Base-by-base conservation (phyloP, 1,140 invertebrate species). In the Diorhabda elongata region DNA sequence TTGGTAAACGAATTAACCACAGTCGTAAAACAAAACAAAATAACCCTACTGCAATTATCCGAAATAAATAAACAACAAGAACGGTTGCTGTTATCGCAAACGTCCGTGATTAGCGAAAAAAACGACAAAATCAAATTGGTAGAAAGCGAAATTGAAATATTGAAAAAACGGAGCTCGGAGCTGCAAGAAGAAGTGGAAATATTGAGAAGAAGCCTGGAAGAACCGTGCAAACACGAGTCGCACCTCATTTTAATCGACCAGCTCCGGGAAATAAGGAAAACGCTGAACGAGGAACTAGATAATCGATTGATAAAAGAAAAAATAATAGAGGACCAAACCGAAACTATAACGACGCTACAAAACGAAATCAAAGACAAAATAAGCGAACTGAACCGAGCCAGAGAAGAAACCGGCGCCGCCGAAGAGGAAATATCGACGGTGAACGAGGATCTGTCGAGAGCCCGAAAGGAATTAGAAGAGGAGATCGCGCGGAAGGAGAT, bases 241-340 rank as follows among this genome's bases (percentile, higher is more conserved):
- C 69, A 69, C 44, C n/a, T 73, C 5, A 61, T 58, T 11, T 64
- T 73, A 6, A 69, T 64, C 1, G 64, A 59, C 45, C 64, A 73
- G 60, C 60, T 73, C 44, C 44, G 66, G n/a, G 58, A 70, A 66
- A 59, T 74, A 42, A 58, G 75, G 61, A 69, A 67, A 44, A 67
- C 67, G 5, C 57, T 77, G 57, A 73, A 71, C 52, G 67, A 58
- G 9, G 74, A 76, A 71, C 67, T 69, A 47, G 73, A 77, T 9
- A 76, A 72, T 11, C 42, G 71, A 44, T 59, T 73, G 44, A 43
- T 74, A 2, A 76, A 77, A 70, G 74, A 77, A 66, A 77, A 77
- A 69, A 75, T 77, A 66, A 75, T 77, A 8, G 52, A 72, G 58
- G 76, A 75, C 60, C 76, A 77, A 70, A 69, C 70, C 6, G 56